Evolutionary conservation across 2,797 vertebrate species (phyloP).

Genomic region (Platyrinchus mystaceus): DNA sequence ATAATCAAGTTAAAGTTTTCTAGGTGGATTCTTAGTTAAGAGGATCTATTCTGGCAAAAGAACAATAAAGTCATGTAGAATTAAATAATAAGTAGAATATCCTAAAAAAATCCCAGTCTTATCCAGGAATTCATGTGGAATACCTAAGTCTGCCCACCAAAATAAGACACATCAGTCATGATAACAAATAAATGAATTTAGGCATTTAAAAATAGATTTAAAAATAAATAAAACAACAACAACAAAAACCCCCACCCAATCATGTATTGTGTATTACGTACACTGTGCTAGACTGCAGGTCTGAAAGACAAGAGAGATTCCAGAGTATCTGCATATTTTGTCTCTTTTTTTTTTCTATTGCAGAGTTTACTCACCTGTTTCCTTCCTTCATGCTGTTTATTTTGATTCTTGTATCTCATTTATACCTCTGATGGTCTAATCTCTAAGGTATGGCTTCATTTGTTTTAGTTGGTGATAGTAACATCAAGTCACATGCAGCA

Average conservation of each 20-base stretch:
- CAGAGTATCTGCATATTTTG: neutral
- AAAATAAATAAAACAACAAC: neutral
- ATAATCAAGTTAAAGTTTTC: neutral
- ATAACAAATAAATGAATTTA: neutral
- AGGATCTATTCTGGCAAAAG: neutral
- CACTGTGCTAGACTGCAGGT: neutral
- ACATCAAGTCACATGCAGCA: fast-evolving
- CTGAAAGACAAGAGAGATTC: neutral
- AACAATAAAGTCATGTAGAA: neutral
- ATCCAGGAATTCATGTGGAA: neutral
- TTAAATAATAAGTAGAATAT: neutral
- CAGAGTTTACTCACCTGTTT: neutral
- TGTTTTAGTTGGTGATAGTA: neutral
- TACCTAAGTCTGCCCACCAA: neutral
- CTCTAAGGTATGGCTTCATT: neutral
- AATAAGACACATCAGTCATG: neutral
- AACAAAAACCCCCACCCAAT: fast-evolving
- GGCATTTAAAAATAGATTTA: neutral
- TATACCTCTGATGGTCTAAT: neutral
- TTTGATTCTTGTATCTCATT: neutral
- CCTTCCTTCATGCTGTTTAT: neutral
- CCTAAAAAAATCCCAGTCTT: neutral
- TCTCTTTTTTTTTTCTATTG: neutral
- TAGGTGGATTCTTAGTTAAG: neutral
- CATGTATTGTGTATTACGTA: fast-evolving